Percentiles rank a stretch among this genome's conserved stretches.
phyloP scores from a whole-genome alignment of 2,113 vertebrate species.

The Litocranius walleri region DNA sequence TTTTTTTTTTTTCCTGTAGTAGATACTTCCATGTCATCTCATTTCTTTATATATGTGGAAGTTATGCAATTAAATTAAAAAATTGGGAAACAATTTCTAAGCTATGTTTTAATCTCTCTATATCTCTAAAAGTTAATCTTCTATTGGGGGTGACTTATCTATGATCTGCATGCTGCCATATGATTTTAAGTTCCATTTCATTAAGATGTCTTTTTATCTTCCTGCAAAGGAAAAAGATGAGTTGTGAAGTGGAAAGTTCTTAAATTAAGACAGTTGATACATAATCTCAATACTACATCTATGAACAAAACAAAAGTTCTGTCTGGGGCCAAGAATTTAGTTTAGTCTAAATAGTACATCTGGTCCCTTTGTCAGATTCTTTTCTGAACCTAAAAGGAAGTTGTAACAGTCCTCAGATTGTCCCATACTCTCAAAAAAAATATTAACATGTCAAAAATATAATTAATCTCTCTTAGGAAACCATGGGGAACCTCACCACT shows the following conservation, averaged over 20 bases:
- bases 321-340: constrained; percentile 6
- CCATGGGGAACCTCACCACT: not conserved
- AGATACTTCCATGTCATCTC: not conserved
- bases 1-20: not conserved
- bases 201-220: constrained; percentile 62
- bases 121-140: constrained; percentile 48
- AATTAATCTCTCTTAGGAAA: constrained; percentile 48
- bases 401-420: constrained; percentile 28
- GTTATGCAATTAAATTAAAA: not conserved
- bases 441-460: constrained; percentile 53
- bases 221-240: constrained; percentile 31
- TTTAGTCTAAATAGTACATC: constrained; percentile 42
- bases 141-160: not conserved
- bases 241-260: not conserved
- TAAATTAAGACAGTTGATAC: constrained; percentile 11
- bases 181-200: constrained; percentile 6
- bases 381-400: constrained; percentile 21
- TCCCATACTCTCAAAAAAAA: not conserved
- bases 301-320: not conserved
- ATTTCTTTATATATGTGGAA: not conserved
- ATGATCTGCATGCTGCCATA: not conserved
- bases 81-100: not conserved
- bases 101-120: constrained; percentile 32
- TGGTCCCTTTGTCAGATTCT: constrained; percentile 47
- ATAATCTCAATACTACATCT: constrained; percentile 31